A percentile compares a stretch with the other conserved stretches of the same genome.
phyloP scores from a whole-genome alignment of 2,797 vertebrate species.

The Lutra lutra region DNA sequence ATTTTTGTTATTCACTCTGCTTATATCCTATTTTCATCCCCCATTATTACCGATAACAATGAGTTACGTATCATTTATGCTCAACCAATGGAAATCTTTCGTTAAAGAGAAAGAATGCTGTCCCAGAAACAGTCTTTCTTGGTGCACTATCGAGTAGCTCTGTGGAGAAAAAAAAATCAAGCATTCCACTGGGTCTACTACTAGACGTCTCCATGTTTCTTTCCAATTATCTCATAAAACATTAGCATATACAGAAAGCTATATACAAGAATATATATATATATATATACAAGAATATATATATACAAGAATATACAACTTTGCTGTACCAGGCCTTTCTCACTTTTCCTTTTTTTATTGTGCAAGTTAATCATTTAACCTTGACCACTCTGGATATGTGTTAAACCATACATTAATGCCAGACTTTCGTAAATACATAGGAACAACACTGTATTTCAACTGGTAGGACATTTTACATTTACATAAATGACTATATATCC shows the following conservation, averaged over 20 bases:
- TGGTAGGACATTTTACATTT: neutral
- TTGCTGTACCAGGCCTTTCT: neutral
- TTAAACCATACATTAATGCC: neutral
- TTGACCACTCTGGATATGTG: neutral
- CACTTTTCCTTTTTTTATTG: neutral
- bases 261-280: neutral
- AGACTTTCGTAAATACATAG: neutral
- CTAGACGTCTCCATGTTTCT: neutral
- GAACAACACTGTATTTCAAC: neutral
- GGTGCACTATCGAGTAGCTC: neutral
- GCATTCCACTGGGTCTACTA: neutral
- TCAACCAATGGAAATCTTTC: neutral
- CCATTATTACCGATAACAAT: neutral
- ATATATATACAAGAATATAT: no score
- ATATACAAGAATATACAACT: neutral
- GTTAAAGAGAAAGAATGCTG: neutral
- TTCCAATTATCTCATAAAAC: neutral
- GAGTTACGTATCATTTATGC: neutral
- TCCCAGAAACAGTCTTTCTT: slow-evolving; percentile 36
- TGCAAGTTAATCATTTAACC: neutral
- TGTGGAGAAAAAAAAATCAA: neutral
- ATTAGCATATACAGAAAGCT: neutral
- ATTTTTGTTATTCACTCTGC: neutral
- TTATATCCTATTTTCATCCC: neutral
- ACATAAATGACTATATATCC: neutral